Percentiles rank a stretch among this genome's conserved stretches.
phyloP scores from a whole-genome alignment of 64 coral and sea anemone species.

The Catalaphyllia jardinei region DNA sequence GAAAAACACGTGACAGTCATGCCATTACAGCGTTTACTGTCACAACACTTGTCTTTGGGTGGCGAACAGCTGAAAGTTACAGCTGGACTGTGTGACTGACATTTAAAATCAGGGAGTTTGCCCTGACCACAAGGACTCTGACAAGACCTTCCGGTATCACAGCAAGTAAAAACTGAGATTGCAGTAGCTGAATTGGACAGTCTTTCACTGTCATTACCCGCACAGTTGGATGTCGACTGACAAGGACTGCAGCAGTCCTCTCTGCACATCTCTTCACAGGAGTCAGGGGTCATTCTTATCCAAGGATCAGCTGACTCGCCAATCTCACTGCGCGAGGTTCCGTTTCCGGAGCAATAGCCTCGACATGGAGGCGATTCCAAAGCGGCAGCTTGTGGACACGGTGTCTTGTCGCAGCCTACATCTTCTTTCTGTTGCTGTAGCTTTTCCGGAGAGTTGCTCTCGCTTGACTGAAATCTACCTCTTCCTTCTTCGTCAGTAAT shows the following conservation, averaged over 20 bases:
- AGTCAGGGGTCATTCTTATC: background rate
- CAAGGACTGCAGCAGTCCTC: constrained; percentile 3
- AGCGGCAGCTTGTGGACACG: background rate
- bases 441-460: background rate
- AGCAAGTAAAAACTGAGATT: background rate
- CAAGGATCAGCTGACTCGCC: background rate
- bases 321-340: background rate
- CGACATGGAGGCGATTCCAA: background rate
- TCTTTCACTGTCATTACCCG: background rate
- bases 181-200: background rate
- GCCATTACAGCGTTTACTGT: background rate
- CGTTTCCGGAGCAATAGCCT: background rate
- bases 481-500: background rate
- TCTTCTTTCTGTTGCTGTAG: background rate
- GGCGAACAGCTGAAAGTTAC: background rate
- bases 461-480: background rate
- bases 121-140: background rate
- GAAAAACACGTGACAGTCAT: background rate
- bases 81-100: background rate
- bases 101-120: background rate
- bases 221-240: background rate
- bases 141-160: background rate
- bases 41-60: background rate
- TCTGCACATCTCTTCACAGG: background rate
- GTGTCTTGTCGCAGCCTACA: background rate